A percentile compares a stretch with the other conserved stretches of the same genome.
These are phyloP conservation scores for Numenius phaeopus DNA, from an alignment of 2,797 vertebrate species.

Conservation along the genomic window DNA sequence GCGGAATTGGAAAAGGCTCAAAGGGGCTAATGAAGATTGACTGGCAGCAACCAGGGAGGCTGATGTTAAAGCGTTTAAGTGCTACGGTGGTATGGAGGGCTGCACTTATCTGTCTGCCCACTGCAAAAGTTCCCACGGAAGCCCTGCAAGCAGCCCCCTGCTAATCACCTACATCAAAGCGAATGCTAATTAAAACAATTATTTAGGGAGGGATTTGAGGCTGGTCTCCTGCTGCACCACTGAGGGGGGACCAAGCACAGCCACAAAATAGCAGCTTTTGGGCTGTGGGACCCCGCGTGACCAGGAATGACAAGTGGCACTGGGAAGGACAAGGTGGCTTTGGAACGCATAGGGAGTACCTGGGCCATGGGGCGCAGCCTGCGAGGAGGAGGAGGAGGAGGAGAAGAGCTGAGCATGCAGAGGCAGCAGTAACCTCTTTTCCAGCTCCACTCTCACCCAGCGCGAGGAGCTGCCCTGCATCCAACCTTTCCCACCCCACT, in stretches of 20 bases:
- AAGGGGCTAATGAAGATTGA: conserved; percentile 1
- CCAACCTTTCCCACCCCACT: not conserved
- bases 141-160: not conserved
- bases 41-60: not conserved
- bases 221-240: not conserved
- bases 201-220: not conserved
- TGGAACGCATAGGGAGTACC: not conserved
- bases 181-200: conserved; percentile 48
- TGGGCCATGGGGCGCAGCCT: not conserved
- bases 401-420: not conserved
- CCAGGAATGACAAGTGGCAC: not conserved
- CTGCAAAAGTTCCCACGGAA: conserved; percentile 15
- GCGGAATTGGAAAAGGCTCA: not conserved
- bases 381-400: not conserved
- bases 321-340: not conserved
- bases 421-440: not conserved
- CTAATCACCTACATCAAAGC: conserved; percentile 39
- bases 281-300: not conserved
- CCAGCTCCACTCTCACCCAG: not conserved
- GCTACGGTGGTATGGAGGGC: not conserved
- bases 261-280: not conserved
- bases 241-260: not conserved
- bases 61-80: not conserved
- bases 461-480: not conserved
- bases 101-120: not conserved